phyloP scores from a whole-genome alignment of 2,113 vertebrate genomes.

The Cavia aperea region DNA sequence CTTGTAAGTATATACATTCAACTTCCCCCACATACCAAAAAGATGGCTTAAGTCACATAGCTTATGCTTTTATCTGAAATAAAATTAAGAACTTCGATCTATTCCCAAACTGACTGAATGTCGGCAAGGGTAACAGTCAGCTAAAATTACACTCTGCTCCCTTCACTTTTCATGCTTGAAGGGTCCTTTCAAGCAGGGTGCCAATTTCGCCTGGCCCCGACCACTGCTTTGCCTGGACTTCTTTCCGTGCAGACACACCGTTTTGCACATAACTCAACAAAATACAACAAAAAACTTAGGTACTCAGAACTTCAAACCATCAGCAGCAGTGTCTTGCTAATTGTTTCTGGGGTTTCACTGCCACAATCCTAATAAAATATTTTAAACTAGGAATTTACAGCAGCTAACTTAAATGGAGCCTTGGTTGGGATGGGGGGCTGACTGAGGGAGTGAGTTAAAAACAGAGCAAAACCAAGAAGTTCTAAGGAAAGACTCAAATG shows the following conservation, averaged over 20 bases:
- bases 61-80: conserved; percentile 47
- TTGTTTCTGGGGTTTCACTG: neutral
- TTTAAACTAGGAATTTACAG: neutral
- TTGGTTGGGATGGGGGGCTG: neutral
- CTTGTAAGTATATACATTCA: conserved; percentile 64
- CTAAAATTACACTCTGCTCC: neutral
- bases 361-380: neutral
- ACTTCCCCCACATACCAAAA: conserved; percentile 35
- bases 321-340: neutral
- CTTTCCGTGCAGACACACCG: neutral
- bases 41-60: conserved; percentile 49
- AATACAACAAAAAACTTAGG: neutral
- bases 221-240: neutral
- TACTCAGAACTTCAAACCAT: neutral
- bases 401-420: neutral
- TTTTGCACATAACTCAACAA: neutral
- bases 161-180: neutral
- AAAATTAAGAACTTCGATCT: conserved; percentile 5
- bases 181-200: neutral
- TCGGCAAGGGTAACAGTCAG: neutral
- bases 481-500: neutral
- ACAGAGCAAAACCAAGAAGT: neutral
- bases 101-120: conserved; percentile 47
- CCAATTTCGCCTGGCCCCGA: neutral
- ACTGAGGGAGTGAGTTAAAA: neutral